Evolutionary conservation across 2,797 vertebrate species (phyloP).

Genomic region (Acanthurus tractus): DNA sequence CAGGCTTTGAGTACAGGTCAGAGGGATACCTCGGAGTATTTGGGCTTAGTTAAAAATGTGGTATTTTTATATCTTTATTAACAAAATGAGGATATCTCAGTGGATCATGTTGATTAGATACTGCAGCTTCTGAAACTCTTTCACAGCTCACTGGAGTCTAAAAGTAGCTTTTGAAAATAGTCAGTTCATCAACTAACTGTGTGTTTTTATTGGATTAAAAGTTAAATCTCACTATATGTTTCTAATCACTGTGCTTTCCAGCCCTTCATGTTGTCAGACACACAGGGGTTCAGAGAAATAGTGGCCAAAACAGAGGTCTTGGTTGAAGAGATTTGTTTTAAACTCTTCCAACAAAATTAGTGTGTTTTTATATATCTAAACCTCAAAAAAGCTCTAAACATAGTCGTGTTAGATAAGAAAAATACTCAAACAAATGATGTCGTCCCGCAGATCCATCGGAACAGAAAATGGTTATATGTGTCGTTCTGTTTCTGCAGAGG

Average conservation of each 20-base stretch:
- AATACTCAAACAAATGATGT: neutral
- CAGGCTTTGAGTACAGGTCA: conserved; percentile 2
- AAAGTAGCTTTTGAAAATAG: conserved; percentile 3
- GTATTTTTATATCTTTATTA: neutral
- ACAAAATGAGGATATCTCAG: neutral
- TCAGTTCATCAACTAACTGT: neutral
- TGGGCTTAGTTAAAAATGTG: neutral
- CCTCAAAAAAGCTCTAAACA: neutral
- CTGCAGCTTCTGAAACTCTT: neutral
- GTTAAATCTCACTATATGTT: neutral
- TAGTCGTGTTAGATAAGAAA: neutral
- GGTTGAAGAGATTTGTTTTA: no score
- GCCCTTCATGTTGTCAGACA: neutral
- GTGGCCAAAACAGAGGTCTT: neutral
- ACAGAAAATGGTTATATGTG: no score
- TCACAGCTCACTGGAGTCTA: neutral
- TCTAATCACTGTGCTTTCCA: neutral
- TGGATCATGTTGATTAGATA: neutral
- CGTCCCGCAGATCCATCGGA: no score
- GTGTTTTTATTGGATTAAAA: no score
- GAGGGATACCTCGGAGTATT: neutral
- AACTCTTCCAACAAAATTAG: neutral
- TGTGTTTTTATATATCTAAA: neutral
- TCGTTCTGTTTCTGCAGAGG: no score
- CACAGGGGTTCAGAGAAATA: neutral